These are phyloP conservation scores for Prionailurus viverrinus DNA, from an alignment of 2,113 vertebrate species.

Conservation along the genomic window DNA sequence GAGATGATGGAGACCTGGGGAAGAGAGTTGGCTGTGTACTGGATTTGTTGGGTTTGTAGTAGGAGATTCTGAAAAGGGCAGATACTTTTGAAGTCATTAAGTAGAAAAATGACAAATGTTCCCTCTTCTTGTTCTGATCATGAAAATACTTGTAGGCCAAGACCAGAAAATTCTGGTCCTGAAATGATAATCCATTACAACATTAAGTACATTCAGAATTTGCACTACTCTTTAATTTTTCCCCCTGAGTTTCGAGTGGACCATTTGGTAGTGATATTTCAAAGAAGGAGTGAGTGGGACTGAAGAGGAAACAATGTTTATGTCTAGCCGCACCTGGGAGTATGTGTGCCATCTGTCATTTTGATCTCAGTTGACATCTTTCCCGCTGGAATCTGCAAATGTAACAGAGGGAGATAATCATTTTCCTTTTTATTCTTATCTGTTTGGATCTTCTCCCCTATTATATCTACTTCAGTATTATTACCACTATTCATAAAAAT, in stretches of 20 bases:
- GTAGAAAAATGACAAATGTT: background rate
- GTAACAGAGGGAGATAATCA: background rate
- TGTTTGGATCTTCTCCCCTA: background rate
- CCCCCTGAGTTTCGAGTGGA: constrained; percentile 35
- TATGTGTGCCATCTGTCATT: background rate
- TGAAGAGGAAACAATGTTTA: background rate
- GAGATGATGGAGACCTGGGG: background rate
- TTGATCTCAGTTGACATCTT: background rate
- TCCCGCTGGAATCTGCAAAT: background rate
- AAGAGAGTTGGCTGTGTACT: background rate
- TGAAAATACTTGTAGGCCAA: background rate
- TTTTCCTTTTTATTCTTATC: background rate
- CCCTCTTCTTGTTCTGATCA: background rate
- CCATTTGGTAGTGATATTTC: background rate
- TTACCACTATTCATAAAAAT: background rate
- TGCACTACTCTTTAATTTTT: background rate
- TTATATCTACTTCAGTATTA: background rate
- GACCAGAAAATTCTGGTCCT: background rate
- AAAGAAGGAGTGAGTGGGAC: background rate
- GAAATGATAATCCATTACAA: background rate
- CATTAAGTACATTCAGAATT: constrained; percentile 38
- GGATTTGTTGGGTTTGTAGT: background rate
- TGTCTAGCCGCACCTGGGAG: background rate
- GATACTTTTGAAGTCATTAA: background rate
- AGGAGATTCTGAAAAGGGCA: background rate